Evolutionary conservation across 2,888 invertebrate genomes (phyloP), one percentile per base, ranked within the genome.

Genomic region (Leucozona laternaria): DNA sequence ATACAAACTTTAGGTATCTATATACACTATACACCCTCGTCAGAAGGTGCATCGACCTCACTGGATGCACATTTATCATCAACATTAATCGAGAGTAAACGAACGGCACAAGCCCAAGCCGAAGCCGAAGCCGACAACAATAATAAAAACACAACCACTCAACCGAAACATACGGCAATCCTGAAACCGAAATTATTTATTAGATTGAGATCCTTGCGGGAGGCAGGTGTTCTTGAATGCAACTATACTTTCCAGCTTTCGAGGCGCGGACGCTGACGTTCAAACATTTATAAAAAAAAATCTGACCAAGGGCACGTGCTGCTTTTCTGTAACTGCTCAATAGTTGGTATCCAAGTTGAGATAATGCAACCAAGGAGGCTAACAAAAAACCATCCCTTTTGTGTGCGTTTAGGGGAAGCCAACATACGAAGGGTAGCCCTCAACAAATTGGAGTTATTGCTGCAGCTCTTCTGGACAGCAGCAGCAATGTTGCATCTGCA

Each of bases 231-330:
- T 68, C 28, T 75, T 70, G 64, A 79, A 81, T 79, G 75, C 78
- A 71, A 82, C 86, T 64, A 64, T 45, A 79, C 77, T 82, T 79
- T 85, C 55, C 85, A 85, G 81, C 85, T 85, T 85, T 85, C 77
- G 40, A 77, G 55, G 62, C 68, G 68, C 68, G 53, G 68, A 68
- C 68, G 68, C 68, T 37, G 68, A 68, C 53, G 58, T 45, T 57
- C 62, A 70, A 66, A 40, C 25, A 48, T 58, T 48, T 57, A 34
- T 28, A 43, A 48, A 78, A 76, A 85, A 82, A 82, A 86, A 86
- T 86, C 86, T 79, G 86, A 86, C 82, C 86, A 79, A 86, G 82
- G 86, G 86, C 86, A 86, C 86, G 86, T 79, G 86, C 86, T 82
- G 78, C 43, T 60, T 37, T 60, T 60, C 60, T 86, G 58, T 60